Conservation (phyloP, 2,888 invertebrate genomes). For the Oasisia sp. region DNA sequence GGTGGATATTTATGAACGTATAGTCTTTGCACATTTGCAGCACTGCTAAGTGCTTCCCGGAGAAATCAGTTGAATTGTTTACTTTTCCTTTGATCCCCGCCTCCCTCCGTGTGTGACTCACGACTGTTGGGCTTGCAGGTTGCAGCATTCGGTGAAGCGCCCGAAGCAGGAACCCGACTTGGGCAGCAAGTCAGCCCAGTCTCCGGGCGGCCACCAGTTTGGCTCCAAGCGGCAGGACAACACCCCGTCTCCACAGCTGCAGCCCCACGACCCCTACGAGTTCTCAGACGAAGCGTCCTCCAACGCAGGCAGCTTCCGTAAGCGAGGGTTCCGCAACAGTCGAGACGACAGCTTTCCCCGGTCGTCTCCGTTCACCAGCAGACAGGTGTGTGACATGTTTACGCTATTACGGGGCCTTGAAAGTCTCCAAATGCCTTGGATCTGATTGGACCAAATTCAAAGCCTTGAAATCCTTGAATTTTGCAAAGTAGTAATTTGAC, state of each 20-base stretch:
- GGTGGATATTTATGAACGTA: no score
- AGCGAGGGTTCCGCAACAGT: slow-evolving; percentile 46
- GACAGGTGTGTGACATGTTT: slow-evolving; percentile 14
- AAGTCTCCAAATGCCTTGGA: no score
- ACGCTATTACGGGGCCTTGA: background rate
- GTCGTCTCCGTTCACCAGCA: slow-evolving; percentile 42
- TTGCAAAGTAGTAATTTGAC: no score
- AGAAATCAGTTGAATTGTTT: no score
- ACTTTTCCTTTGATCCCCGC: no score
- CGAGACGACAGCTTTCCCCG: slow-evolving; percentile 54
- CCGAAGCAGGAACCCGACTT: slow-evolving; percentile 14
- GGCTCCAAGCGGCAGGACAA: slow-evolving; percentile 24
- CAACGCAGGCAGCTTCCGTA: slow-evolving; percentile 49
- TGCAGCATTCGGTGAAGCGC: slow-evolving; percentile 87
- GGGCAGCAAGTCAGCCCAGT: background rate
- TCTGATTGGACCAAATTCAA: no score
- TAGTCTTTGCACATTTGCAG: no score
- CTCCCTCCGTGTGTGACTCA: no score
- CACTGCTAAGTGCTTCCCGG: no score
- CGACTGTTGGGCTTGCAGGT: slow-evolving; percentile 68
- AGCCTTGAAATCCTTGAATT: no score
- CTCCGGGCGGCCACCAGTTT: background rate
- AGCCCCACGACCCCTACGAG: slow-evolving; percentile 75
- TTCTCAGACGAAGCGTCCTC: slow-evolving; percentile 74
- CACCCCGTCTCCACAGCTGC: slow-evolving; percentile 67